Conservation (phyloP, 1,140 invertebrate species). For the Euwallacea fornicatus region DNA sequence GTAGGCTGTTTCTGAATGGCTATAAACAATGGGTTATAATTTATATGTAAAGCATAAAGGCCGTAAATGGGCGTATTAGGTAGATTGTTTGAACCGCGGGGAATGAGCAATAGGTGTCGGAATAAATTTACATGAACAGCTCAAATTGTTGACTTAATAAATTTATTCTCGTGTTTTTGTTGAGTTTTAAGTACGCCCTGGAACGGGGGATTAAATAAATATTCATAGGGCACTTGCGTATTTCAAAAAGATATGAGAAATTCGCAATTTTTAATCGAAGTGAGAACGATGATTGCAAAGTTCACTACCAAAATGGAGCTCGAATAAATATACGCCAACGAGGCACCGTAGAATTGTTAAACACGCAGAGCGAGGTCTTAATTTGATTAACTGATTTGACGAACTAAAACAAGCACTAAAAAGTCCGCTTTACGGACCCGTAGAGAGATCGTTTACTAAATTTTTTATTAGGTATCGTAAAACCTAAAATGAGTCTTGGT, state of each 20-base stretch:
- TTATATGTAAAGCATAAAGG: constrained; percentile 27
- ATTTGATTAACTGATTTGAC: constrained; percentile 28
- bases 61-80: constrained; percentile 32
- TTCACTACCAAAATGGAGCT: no score
- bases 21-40: constrained; percentile 31
- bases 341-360: constrained; percentile 20
- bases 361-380: constrained; percentile 25
- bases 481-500: constrained; percentile 6
- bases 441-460: constrained; percentile 10
- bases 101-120: constrained; percentile 27
- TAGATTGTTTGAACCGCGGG: constrained; percentile 30
- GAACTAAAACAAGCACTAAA: constrained; percentile 30
- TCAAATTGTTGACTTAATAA: constrained; percentile 34
- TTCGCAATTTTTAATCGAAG: no score
- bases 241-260: no score
- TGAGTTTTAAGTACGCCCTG: constrained; percentile 3
- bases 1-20: constrained; percentile 21
- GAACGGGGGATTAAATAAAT: constrained; percentile 14
- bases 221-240: constrained; percentile 1
- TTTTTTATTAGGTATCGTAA: constrained; percentile 17
- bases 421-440: constrained; percentile 12
- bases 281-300: no score
- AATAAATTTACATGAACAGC: constrained; percentile 26
- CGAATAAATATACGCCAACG: constrained; percentile 24
- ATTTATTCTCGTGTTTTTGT: constrained; percentile 22